Conservation (phyloP, 2,797 vertebrate species). For the Epinephelus coioides region DNA sequence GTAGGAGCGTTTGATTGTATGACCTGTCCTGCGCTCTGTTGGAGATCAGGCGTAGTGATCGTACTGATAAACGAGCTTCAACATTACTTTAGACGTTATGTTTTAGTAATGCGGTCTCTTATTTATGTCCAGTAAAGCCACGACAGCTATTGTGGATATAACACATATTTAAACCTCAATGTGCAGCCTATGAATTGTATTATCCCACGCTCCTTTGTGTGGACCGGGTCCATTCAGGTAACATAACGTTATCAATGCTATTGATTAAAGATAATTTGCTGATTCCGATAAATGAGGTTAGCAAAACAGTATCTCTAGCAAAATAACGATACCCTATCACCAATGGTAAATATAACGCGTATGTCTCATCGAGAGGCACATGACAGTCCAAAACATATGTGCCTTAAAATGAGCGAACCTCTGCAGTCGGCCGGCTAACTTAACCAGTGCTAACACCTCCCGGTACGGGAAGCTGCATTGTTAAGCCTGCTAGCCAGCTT, state of each 20-base stretch:
- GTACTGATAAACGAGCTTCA: accelerated
- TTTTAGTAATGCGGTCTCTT: accelerated
- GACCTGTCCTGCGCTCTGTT: slow-evolving; percentile 4
- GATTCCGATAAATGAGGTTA: accelerated
- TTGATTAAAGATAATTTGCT: accelerated
- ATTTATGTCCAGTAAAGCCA: background rate
- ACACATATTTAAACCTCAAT: background rate
- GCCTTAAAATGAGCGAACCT: slow-evolving; percentile 47
- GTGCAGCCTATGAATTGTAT: background rate
- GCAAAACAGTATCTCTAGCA: accelerated
- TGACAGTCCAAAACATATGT: slow-evolving; percentile 40
- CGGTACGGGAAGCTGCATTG: background rate
- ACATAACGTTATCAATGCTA: background rate
- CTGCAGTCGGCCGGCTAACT: slow-evolving; percentile 32
- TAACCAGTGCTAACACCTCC: slow-evolving; percentile 18
- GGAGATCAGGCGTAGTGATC: accelerated
- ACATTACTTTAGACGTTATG: accelerated
- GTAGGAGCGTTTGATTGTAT: slow-evolving; percentile 42
- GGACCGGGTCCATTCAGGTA: background rate
- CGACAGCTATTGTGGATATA: background rate
- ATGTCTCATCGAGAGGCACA: slow-evolving; percentile 6
- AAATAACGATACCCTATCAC: background rate
- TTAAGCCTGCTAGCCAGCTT: background rate
- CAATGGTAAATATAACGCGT: background rate
- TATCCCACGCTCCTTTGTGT: no score